These are phyloP conservation scores for Oostethus manadensis DNA, from an alignment of 2,113 vertebrate genomes.

Conservation along the genomic window DNA sequence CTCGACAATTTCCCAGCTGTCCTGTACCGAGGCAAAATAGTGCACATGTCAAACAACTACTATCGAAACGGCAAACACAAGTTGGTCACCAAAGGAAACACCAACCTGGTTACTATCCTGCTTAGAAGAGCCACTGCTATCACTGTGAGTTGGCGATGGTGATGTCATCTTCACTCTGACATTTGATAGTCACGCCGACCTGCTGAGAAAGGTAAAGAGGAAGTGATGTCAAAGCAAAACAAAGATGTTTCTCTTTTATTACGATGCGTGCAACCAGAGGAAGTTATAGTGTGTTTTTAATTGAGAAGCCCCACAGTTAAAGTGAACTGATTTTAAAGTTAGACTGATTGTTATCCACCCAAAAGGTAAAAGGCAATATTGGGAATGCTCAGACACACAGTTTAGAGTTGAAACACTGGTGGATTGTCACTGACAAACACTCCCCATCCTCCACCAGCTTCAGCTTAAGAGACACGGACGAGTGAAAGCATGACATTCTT, in stretches of 20 bases:
- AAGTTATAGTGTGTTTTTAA: constrained; percentile 15
- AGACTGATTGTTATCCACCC: too few species aligned
- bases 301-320: too few species aligned
- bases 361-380: too few species aligned
- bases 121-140: constrained; percentile 63
- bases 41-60: neutral
- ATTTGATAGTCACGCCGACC: constrained; percentile 47
- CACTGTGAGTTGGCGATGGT: constrained; percentile 61
- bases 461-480: neutral
- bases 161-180: constrained; percentile 59
- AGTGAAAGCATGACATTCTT: neutral
- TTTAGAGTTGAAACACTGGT: neutral
- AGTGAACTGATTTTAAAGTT: too few species aligned
- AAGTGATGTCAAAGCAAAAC: constrained; percentile 10
- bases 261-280: neutral
- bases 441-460: neutral
- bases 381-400: too few species aligned
- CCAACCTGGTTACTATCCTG: constrained; percentile 54
- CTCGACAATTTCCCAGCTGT: constrained; percentile 96
- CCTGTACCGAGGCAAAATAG: constrained; percentile 64
- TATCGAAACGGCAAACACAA: neutral
- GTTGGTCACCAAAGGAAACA: constrained; percentile 2
- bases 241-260: constrained; percentile 2
- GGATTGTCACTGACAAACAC: neutral
- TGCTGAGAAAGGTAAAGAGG: constrained; percentile 26